phyloP scores from a whole-genome alignment of 2,113 vertebrate species.

The Sinocyclocheilus rhinocerous region DNA sequence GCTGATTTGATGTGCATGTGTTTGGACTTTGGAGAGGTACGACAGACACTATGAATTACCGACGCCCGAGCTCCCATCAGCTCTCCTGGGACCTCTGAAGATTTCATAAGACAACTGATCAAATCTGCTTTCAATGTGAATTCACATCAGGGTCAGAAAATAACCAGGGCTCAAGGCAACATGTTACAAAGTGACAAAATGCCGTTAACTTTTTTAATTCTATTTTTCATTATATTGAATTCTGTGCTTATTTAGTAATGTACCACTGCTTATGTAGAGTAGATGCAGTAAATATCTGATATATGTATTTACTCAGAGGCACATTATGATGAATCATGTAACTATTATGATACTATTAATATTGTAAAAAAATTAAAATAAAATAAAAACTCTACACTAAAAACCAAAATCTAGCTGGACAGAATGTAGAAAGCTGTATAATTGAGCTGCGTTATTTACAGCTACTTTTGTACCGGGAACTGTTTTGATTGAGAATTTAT shows the following conservation, averaged over 20 bases:
- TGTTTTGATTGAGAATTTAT: too few species aligned
- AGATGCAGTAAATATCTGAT: too few species aligned
- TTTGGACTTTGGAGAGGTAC: background rate
- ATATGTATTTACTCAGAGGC: too few species aligned
- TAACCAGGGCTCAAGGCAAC: constrained; percentile 30
- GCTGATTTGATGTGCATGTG: constrained; percentile 34
- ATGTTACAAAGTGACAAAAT: background rate
- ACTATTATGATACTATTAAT: too few species aligned
- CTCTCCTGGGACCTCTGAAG: constrained; percentile 62
- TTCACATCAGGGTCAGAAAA: background rate
- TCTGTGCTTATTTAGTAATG: background rate
- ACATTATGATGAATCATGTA: too few species aligned
- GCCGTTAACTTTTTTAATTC: too few species aligned
- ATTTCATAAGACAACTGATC: constrained; percentile 53
- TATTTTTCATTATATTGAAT: constrained; percentile 41
- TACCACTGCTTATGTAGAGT: constrained; percentile 62
- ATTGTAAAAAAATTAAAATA: too few species aligned
- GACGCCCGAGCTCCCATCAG: constrained; percentile 61
- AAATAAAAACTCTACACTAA: too few species aligned
- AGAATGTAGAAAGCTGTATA: too few species aligned
- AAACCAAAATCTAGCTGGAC: too few species aligned
- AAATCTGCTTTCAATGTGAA: background rate
- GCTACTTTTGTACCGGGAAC: too few species aligned
- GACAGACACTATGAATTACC: constrained; percentile 44
- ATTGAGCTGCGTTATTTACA: too few species aligned